Evolutionary conservation across 2,888 invertebrate genomes (phyloP), one percentile per base, ranked within the genome.

Genomic region (Calameuta idolon): DNA sequence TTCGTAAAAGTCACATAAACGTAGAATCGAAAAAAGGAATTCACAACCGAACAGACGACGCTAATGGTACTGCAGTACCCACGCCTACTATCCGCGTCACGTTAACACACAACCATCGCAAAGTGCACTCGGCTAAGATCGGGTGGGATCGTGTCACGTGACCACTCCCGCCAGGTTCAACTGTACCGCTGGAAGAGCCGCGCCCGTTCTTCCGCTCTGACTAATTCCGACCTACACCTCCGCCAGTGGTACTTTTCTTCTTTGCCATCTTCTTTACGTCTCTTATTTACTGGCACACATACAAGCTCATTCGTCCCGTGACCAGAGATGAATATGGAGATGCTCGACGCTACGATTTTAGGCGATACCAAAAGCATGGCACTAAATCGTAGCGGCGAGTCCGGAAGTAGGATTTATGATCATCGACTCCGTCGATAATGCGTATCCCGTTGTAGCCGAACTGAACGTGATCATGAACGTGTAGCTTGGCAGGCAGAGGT

Each of bases 161-260:
- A 40, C 92, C 33, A 92, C 93, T 55, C 55, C 55, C 55, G 55
- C 23, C 55, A 55, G 55, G 55, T 55, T 55, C 23, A 55, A 55
- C 23, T 5, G 55, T 55, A 55, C 55, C 23, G 55, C 1, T 15
- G 55, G 9, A 55, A 23, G 55, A 55, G 23, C 83, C 92, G 92
- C 87, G 91, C 92, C 15, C 92, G 93, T 83, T 88, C 92, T 37
- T 92, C 92, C 89, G 89, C 92, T 11, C 85, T 93, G 76, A 93
- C 93, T 85, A 92, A 93, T 90, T 93, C 93, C 23, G 55, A 55
- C 55, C 23, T 55, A 9, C 9, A 55, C 23, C 55, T 55, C 55
- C 55, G 55, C 55, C 55, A 55, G 9, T 55, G 55, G 55, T 23
- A 55, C 55, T 55, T 23, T 3, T 55, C 55, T 55, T 40, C 40